Base-by-base conservation (phyloP, 1,140 invertebrate species). In the Leptinotarsa undecemlineata region DNA sequence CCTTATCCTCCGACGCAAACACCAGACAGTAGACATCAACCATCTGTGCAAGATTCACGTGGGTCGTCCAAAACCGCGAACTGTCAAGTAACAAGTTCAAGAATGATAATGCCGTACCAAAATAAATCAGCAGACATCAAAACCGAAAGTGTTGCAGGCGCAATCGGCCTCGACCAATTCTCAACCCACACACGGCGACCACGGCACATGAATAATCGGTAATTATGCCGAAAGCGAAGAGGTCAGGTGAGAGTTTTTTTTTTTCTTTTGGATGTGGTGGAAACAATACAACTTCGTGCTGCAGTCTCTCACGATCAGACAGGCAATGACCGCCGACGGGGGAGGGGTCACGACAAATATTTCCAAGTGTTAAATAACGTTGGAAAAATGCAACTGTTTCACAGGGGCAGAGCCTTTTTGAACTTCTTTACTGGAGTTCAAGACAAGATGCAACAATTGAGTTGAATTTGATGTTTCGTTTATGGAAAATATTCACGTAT, bases 141-240 rank as follows among this genome's bases (percentile, higher is more conserved):
- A 57, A 57, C 51, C 51, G 51, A 57, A 57, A 57, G 51, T 57
- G 51, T 57, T 57, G 51, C 51, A 15, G n/a, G 1, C 51, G n/a
- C 51, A 57, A 57, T 57, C 4, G 51, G 15, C n/a, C 51, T 57
- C 51, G 51, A 17, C 51, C 51, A 19, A 19, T 19, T 57, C 15
- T 15, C 15, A 64, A 64, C 63, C 63, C 20, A 64, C 63, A 64
- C 63, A 64, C 20, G 20, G 63, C 63, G 63, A 64, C 63, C 63
- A 64, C 26, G 63, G 17, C 20, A 64, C 63, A 64, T 21, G 63
- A 64, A 33, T 64, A 64, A 64, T 64, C 63, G 63, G 63, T 21
- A 64, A 64, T 64, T 64, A 64, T 33, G 20, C 63, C 63, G 26
- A 64, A 64, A 64, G 63, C 63, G 63, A 64, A 64, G 63, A 64